phyloP scores from a whole-genome alignment of 2,888 invertebrate species.

The Ganaspis brasiliensis region DNA sequence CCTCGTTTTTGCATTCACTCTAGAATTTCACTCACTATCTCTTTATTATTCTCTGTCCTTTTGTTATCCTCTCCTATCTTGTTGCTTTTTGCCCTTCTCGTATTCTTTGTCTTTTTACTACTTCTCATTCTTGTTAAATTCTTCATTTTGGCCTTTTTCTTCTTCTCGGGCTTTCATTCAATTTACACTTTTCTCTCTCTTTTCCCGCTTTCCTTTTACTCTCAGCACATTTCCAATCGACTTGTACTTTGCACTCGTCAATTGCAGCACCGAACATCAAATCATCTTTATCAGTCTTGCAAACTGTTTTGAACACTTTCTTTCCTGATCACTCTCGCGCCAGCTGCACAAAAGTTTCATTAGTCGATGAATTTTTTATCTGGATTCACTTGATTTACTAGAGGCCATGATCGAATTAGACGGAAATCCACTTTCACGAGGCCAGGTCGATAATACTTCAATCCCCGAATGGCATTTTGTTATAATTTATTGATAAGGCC shows the following conservation, averaged over 20 bases:
- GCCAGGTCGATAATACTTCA: background rate
- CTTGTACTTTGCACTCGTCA: background rate
- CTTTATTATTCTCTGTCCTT: background rate
- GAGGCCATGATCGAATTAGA: slow-evolving; percentile 16
- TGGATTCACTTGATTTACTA: background rate
- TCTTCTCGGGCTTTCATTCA: background rate
- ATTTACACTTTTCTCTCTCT: background rate
- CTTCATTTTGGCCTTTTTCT: slow-evolving; percentile 25
- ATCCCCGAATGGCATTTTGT: background rate
- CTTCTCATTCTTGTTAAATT: slow-evolving; percentile 35
- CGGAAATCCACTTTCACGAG: too few relatives aligned
- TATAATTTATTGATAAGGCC: too few relatives aligned
- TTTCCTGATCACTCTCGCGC: slow-evolving; percentile 1
- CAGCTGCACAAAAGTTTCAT: background rate
- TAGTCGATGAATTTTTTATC: background rate
- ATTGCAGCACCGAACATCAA: slow-evolving; percentile 9
- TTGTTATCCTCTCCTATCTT: background rate
- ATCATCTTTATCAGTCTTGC: background rate
- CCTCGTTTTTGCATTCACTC: background rate
- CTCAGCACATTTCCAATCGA: background rate
- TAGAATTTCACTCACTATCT: background rate
- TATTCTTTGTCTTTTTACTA: slow-evolving; percentile 41
- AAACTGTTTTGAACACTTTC: slow-evolving; percentile 13
- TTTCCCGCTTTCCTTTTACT: too few relatives aligned
- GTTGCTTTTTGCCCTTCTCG: slow-evolving; percentile 48